Evolutionary conservation across 37 sponge, comb jelly and placozoan genomes (phyloP).

Genomic region (Ianthella basta): DNA sequence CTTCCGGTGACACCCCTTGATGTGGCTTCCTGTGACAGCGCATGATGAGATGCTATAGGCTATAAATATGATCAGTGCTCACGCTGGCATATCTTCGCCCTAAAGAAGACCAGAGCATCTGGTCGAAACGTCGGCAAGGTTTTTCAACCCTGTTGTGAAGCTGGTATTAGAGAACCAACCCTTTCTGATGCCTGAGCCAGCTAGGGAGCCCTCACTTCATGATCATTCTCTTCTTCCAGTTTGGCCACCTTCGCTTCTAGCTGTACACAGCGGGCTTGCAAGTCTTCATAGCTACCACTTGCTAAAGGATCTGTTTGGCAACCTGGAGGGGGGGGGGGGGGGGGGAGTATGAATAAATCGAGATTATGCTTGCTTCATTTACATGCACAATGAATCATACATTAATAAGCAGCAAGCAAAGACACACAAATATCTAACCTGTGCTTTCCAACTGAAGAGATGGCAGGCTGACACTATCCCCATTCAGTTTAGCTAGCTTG

Average conservation of each 20-base stretch:
- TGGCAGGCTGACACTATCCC: constrained; percentile 8
- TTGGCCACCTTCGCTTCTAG: constrained; percentile 30
- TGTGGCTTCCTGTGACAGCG: too few relatives aligned
- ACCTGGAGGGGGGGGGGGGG: constrained; percentile 10
- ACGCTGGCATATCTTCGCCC: too few relatives aligned
- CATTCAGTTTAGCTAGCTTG: constrained; percentile 17
- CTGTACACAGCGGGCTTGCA: constrained; percentile 24
- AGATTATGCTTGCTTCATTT: not conserved
- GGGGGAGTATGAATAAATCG: not conserved
- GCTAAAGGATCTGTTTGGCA: constrained; percentile 23
- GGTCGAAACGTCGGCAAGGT: too few relatives aligned
- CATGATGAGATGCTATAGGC: too few relatives aligned
- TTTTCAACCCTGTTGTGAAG: too few relatives aligned
- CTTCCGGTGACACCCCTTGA: too few relatives aligned
- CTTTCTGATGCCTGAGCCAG: too few relatives aligned
- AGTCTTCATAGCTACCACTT: constrained; percentile 27
- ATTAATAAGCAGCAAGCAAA: constrained; percentile 10
- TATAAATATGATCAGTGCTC: too few relatives aligned
- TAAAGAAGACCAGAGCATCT: too few relatives aligned
- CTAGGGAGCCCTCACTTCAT: too few relatives aligned
- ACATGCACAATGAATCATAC: not conserved
- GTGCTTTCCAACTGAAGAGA: constrained; percentile 21
- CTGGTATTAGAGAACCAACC: too few relatives aligned
- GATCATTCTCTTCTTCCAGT: constrained; percentile 16
- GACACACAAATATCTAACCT: constrained; percentile 12